phyloP scores from a whole-genome alignment of 2,797 vertebrate species.

The Poecilia wingei region DNA sequence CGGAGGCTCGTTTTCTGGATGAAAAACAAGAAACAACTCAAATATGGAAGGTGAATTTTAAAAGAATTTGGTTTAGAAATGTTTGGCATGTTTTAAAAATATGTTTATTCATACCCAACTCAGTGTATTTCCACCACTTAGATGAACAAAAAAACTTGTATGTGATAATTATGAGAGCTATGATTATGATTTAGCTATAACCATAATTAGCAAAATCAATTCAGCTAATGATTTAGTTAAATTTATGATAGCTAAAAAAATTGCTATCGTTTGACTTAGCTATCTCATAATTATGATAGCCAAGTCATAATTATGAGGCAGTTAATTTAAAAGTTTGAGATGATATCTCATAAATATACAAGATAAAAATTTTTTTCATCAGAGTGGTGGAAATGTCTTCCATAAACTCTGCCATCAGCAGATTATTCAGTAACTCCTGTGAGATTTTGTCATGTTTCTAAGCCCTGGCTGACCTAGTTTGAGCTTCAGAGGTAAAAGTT shows the following conservation, averaged over 20 bases:
- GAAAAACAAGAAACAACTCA: background rate
- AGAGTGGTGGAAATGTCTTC: background rate
- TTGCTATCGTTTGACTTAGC: too few relatives aligned
- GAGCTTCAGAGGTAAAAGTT: slow-evolving; percentile 38
- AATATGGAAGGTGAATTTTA: background rate
- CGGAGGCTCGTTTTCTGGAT: slow-evolving; percentile 86
- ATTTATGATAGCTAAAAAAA: too few relatives aligned
- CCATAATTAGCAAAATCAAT: too few relatives aligned
- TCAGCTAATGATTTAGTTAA: too few relatives aligned
- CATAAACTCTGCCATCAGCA: background rate
- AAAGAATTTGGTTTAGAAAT: background rate
- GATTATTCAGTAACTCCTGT: background rate
- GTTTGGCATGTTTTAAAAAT: background rate
- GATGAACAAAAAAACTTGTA: too few relatives aligned
- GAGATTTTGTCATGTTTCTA: background rate
- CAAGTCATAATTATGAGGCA: background rate
- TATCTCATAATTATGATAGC: too few relatives aligned
- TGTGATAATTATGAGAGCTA: too few relatives aligned
- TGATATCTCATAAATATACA: too few relatives aligned
- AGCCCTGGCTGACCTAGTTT: slow-evolving; percentile 50
- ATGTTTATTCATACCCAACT: background rate
- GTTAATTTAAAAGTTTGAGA: background rate
- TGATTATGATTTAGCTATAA: too few relatives aligned
- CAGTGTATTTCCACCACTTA: too few relatives aligned
- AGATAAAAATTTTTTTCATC: background rate